Percentiles rank a stretch among this genome's conserved stretches.
Evolutionary conservation across 2,113 vertebrate genomes (phyloP).

Genomic region (Sisor rabdophorus): DNA sequence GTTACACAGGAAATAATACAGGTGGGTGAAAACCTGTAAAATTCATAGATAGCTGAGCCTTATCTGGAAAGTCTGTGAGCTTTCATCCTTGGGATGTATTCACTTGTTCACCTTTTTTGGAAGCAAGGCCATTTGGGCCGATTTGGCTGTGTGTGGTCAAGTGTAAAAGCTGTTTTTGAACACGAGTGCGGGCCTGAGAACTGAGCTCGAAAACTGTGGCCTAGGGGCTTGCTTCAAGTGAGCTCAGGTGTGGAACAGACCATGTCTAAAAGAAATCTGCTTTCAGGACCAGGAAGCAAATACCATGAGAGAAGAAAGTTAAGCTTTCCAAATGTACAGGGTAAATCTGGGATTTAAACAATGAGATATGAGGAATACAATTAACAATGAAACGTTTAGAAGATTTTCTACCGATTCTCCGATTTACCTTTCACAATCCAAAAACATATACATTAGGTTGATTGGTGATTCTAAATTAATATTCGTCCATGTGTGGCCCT

Average conservation of each 20-base stretch:
- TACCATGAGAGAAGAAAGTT: background rate
- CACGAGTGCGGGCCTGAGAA: background rate
- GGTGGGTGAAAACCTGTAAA: background rate
- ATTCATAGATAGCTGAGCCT: background rate
- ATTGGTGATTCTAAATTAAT: too few relatives aligned
- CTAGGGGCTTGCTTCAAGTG: slow-evolving; percentile 9
- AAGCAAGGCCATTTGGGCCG: background rate
- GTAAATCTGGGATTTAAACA: background rate
- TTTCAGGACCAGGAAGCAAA: background rate
- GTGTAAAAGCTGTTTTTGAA: slow-evolving; percentile 17
- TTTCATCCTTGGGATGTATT: slow-evolving; percentile 1
- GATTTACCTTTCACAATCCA: too few relatives aligned
- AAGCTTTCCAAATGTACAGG: background rate
- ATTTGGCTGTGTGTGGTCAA: slow-evolving; percentile 13
- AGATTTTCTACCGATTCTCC: too few relatives aligned
- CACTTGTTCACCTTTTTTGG: slow-evolving; percentile 2
- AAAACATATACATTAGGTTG: too few relatives aligned
- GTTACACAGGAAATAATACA: background rate
- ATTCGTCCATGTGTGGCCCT: too few relatives aligned
- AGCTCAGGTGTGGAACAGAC: slow-evolving; percentile 13
- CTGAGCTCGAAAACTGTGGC: slow-evolving; percentile 4
- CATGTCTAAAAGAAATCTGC: slow-evolving; percentile 3
- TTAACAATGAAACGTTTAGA: too few relatives aligned
- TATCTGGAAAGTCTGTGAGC: slow-evolving; percentile 1
- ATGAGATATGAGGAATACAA: too few relatives aligned